phyloP scores from a whole-genome alignment of 2,797 vertebrate genomes.

The Darevskia mixta region DNA sequence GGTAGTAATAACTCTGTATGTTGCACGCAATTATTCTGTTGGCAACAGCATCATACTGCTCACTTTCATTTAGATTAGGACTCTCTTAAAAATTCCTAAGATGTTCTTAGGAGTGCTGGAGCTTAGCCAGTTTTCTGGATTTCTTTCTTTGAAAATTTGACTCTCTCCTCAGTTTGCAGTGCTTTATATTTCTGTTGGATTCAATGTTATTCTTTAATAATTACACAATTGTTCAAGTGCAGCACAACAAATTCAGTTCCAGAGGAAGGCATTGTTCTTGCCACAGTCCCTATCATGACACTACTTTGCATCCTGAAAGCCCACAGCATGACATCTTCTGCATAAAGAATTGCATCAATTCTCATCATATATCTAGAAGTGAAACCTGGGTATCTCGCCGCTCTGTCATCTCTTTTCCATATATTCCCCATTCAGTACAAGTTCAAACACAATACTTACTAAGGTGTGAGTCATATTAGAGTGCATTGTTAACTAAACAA shows the following conservation, averaged over 20 bases:
- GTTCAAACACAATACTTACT: slow-evolving; percentile 25
- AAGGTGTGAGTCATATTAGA: slow-evolving; percentile 44
- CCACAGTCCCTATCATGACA: rapidly evolving
- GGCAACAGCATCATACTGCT: not conserved
- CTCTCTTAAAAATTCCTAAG: not conserved
- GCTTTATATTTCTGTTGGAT: not conserved
- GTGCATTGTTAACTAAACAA: slow-evolving; percentile 62
- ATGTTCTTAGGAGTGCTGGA: not conserved
- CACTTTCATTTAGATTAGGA: slow-evolving; percentile 26
- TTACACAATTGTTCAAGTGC: slow-evolving; percentile 18
- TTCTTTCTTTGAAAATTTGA: slow-evolving; percentile 2
- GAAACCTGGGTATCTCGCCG: not conserved
- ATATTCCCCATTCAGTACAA: slow-evolving; percentile 27
- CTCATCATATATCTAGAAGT: not conserved
- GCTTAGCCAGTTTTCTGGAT: not conserved
- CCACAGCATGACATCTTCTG: rapidly evolving
- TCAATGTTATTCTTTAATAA: slow-evolving; percentile 4
- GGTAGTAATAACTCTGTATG: not conserved
- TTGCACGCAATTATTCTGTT: not conserved
- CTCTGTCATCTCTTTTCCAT: not conserved
- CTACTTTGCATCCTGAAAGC: not conserved
- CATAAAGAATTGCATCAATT: not conserved
- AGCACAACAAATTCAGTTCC: slow-evolving; percentile 45
- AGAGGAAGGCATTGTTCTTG: slow-evolving; percentile 6
- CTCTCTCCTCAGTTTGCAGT: not conserved